These are phyloP conservation scores for Drosophila villosipedis DNA, from an alignment of 2,888 invertebrate genomes.

Conservation along the genomic window DNA sequence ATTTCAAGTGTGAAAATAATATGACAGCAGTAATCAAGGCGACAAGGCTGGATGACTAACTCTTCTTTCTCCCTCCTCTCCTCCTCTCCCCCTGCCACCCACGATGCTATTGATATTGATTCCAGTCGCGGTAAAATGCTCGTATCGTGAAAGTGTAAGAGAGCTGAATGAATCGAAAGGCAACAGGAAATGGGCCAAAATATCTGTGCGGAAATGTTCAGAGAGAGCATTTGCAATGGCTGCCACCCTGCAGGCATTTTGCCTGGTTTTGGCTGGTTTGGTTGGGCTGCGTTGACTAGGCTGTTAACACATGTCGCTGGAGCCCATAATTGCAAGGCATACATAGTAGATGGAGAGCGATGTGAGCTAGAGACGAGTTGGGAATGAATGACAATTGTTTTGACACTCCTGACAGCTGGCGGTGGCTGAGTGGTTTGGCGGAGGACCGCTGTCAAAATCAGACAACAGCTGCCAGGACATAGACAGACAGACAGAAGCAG, in stretches of 20 bases:
- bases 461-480: constrained; percentile 29
- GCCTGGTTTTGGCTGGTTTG: constrained; percentile 4
- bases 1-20: constrained; percentile 79
- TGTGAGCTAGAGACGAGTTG: constrained; percentile 36
- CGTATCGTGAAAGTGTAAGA: constrained; percentile 32
- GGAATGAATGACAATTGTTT: constrained; percentile 74
- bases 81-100: background rate
- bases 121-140: constrained; percentile 53
- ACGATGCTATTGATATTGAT: constrained; percentile 58
- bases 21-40: constrained; percentile 76
- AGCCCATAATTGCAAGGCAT: constrained; percentile 68
- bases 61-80: background rate
- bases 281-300: constrained; percentile 14
- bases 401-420: constrained; percentile 61
- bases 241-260: constrained; percentile 1
- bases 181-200: constrained; percentile 74
- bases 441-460: constrained; percentile 41
- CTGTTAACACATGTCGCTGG: constrained; percentile 72
- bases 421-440: constrained; percentile 2
- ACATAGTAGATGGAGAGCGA: constrained; percentile 17
- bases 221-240: constrained; percentile 37
- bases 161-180: constrained; percentile 38
- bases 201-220: constrained; percentile 69
- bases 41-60: constrained; percentile 22
- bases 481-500: background rate